phyloP scores from a whole-genome alignment of 2,113 vertebrate genomes.

The Catharus bicknelli region DNA sequence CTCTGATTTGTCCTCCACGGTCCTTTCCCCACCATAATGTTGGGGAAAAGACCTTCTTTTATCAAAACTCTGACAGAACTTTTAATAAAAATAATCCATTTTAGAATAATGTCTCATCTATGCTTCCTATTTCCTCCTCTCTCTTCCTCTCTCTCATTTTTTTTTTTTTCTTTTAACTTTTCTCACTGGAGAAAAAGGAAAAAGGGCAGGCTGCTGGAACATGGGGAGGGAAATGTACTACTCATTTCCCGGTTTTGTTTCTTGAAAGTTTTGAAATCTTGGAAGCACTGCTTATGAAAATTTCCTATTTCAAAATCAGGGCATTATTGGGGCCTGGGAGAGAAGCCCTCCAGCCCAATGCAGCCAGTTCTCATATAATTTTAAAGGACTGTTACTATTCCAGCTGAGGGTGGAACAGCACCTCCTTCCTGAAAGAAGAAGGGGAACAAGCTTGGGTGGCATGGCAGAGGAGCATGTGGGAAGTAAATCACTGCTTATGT shows the following conservation, averaged over 20 bases:
- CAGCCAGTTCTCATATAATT: neutral
- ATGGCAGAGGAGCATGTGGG: neutral
- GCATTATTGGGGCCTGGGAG: neutral
- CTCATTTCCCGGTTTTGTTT: slow-evolving; percentile 13
- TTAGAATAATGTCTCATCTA: neutral
- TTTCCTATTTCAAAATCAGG: neutral
- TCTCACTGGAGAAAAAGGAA: neutral
- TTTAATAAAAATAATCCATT: slow-evolving; percentile 14
- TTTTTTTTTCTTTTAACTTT: neutral
- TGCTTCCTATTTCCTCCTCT: neutral
- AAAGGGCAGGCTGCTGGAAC: neutral
- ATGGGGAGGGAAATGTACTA: neutral
- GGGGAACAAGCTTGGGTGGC: neutral
- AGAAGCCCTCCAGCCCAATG: neutral
- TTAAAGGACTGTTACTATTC: neutral
- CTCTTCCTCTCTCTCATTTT: fast-evolving
- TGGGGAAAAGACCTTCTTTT: neutral
- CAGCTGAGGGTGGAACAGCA: neutral
- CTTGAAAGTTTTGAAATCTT: neutral
- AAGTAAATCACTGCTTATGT: neutral
- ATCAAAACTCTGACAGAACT: neutral
- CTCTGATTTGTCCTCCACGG: neutral
- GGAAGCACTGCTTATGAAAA: neutral
- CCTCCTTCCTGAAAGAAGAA: neutral
- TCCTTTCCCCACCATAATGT: neutral